Evolutionary conservation across 2,113 vertebrate genomes (phyloP), one percentile per base, ranked within the genome.

Genomic region (Cinclus mexicanus): DNA sequence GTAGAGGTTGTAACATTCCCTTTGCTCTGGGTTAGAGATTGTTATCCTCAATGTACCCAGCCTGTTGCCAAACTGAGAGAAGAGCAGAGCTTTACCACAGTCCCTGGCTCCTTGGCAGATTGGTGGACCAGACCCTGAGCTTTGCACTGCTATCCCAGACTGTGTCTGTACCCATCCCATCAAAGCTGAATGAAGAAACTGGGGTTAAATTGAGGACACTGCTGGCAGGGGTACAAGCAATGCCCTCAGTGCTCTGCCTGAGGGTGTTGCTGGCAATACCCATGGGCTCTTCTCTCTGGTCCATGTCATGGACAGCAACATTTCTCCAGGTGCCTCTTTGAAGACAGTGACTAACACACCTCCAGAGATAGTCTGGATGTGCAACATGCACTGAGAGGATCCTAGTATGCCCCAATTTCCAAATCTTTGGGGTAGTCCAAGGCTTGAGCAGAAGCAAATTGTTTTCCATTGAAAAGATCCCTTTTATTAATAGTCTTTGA

Each of bases 281-380:
- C 11, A 0, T 0, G 10, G 55, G 57, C 46, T 57, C 60, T 35
- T 44, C 70, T 78, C 61, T 42, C 42, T 12, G 21, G 31, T 10
- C 57, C 0, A 0, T 8, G 47, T 55, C 37, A 6, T 0, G 2
- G 42, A 28, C 35, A 21, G 25, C 10, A 5, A 22, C 1, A 3
- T 9, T 37, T 49, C 47, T 31, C 28, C 72, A 31, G 26, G 46
- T 1, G 2, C 21, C 22, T 35, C 71, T 63, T 7, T 26, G 52
- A 39, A 59, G 29, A 2, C 2, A 47, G 35, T 2, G 63, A 41
- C 37, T 6, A 11, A 35, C 44, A 28, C 35, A 15, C 6, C 31
- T 44, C 47, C 47, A 50, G 75, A 53, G 46, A 18, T 24, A 21
- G 55, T 53, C 2, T 9, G 35, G 26, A 14, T n/a, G 31, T 8